A percentile compares a stretch with the other conserved stretches of the same genome.
Conservation (phyloP, 2,888 invertebrate genomes). For the Ecliptopera silaceata region DNA sequence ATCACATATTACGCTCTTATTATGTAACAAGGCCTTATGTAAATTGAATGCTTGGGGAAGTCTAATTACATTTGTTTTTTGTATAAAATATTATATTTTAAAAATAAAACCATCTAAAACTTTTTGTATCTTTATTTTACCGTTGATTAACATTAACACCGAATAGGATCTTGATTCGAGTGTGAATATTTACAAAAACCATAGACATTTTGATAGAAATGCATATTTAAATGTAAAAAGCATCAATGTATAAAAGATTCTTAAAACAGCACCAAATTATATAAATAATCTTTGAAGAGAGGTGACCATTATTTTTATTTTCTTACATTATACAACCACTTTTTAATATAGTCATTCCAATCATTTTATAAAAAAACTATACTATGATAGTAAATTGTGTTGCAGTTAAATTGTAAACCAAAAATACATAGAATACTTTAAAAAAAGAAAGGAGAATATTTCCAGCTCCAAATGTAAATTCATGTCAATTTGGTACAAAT, state of each 20-base stretch:
- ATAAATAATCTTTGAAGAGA: conserved; percentile 25
- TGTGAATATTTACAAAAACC: conserved; percentile 62
- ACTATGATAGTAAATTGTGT: neutral
- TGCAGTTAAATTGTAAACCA: neutral
- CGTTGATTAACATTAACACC: conserved; percentile 53
- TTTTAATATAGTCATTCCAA: neutral
- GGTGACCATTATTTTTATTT: conserved; percentile 15
- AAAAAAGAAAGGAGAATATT: too few species aligned
- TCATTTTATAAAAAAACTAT: neutral
- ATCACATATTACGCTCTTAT: too few species aligned
- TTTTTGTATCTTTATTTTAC: conserved; percentile 60
- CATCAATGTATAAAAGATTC: conserved; percentile 18
- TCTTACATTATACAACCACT: neutral
- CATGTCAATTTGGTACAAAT: too few species aligned
- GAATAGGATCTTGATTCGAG: conserved; percentile 50
- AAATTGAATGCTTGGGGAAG: too few species aligned
- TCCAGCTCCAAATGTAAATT: too few species aligned
- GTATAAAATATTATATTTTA: conserved; percentile 6
- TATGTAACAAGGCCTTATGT: too few species aligned
- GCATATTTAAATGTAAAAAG: conserved; percentile 44
- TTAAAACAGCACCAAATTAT: conserved; percentile 36
- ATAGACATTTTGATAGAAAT: conserved; percentile 50
- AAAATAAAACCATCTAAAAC: conserved; percentile 54
- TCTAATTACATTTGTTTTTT: too few species aligned
- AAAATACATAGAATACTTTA: neutral